Evolutionary conservation across 1,140 invertebrate species (phyloP), one percentile per base, ranked within the genome.

Genomic region (Melitaea cinxia): DNA sequence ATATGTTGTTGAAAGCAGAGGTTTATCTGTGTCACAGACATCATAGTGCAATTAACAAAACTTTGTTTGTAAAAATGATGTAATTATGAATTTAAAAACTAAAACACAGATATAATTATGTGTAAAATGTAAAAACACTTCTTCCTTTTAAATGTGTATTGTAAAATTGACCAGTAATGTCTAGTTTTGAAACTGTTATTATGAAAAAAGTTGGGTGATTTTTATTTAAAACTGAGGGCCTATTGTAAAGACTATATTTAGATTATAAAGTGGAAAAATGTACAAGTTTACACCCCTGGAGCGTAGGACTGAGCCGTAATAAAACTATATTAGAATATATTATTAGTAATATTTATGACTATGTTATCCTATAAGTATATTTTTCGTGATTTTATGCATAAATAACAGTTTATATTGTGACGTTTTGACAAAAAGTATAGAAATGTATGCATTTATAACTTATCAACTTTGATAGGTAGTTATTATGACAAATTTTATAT

Each of bases 1-100:
- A 37, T 64, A 57, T 78, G 75, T 85, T 83, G 66, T 61, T 75
- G 37, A 70, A 59, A 75, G 62, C 63, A 77, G 65, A 82, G 50
- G 57, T 82, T 67, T 79, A 80, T 79, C 56, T 74, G 69, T 80
- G 79, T 83, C 70, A 45, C 70, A 82, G 75, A 76, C 73, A 80
- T 58, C 60, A 49, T 61, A 61, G 78, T 81, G 74, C 77, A 81
- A 81, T 78, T 68, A 62, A 58, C 58, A 28, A 17, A 55, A 49
- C 58, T 49, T 57, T 50, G 45, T 42, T 47, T 63, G 49, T 64
- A 62, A 55, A 47, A 61, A 21, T 61, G 55, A 52, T 60, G 45
- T 55, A 64, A 55, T 50, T 39, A 28, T 57, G 42, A 47, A 47
- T 23, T 47, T 10, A n/a, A 21, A 23, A 21, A 47, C 10, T 23